These are phyloP conservation scores for Bufo gargarizans DNA, from an alignment of 2,113 vertebrate species.

Conservation along the genomic window DNA sequence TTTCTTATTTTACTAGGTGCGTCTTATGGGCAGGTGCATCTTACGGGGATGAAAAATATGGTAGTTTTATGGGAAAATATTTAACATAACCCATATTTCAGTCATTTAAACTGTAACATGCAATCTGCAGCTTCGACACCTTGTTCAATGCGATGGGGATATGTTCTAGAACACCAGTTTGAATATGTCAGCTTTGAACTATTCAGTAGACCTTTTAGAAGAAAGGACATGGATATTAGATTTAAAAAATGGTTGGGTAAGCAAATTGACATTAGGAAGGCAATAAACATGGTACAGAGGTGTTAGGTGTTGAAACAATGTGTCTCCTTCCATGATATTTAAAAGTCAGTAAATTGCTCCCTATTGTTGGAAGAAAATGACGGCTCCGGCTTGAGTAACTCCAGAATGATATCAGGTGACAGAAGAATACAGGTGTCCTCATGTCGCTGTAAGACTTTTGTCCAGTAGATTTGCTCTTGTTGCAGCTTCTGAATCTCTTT, in stretches of 20 bases:
- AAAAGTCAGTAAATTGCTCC: background rate
- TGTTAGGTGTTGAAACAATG: background rate
- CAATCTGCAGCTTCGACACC: too few species aligned
- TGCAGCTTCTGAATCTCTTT: constrained; percentile 44
- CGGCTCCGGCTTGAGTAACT: constrained; percentile 18
- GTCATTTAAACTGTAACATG: too few species aligned
- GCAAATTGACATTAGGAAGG: background rate
- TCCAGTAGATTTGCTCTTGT: background rate
- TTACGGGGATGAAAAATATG: too few species aligned
- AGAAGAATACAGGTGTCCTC: constrained; percentile 38
- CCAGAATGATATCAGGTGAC: constrained; percentile 32
- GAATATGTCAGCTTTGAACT: background rate
- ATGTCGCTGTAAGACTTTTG: constrained; percentile 21
- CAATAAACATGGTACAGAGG: background rate
- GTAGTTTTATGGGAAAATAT: too few species aligned
- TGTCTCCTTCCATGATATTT: background rate
- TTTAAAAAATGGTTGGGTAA: background rate
- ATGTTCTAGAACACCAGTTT: too few species aligned
- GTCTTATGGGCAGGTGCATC: too few species aligned
- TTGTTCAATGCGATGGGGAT: too few species aligned
- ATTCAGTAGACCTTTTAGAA: background rate
- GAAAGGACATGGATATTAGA: background rate
- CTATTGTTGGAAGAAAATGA: background rate
- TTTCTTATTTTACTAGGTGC: too few species aligned
- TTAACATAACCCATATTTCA: too few species aligned